Evolutionary conservation across 2,888 invertebrate species (phyloP).

Genomic region (Boloria euphrosyne): DNA sequence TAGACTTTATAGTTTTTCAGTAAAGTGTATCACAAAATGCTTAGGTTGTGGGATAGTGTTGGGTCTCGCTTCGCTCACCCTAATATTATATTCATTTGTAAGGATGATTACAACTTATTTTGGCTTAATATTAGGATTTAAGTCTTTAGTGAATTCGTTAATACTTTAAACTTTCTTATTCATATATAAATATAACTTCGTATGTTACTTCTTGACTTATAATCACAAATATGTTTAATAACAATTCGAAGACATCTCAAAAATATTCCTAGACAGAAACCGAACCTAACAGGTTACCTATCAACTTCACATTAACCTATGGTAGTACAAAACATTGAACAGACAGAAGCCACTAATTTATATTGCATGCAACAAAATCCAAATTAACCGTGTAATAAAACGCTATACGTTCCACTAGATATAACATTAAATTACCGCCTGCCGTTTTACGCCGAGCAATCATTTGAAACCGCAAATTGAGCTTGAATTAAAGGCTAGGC

Average conservation of each 20-base stretch:
- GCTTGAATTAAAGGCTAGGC: conserved; percentile 43
- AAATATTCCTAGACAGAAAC: neutral
- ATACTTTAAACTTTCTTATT: no score
- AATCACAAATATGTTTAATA: no score
- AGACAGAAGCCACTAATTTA: conserved; percentile 24
- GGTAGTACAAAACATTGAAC: conserved; percentile 1
- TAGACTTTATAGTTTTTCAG: no score
- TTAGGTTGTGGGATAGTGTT: no score
- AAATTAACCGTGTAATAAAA: conserved; percentile 31
- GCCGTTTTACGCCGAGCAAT: conserved; percentile 44
- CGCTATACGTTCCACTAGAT: conserved; percentile 30
- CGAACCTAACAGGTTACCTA: neutral
- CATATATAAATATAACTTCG: no score
- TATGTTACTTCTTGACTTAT: no score
- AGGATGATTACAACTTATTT: no score
- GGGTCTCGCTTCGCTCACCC: no score
- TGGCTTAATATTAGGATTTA: no score
- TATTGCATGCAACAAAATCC: conserved; percentile 26
- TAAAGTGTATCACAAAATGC: no score
- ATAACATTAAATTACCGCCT: conserved; percentile 44
- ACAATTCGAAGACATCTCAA: neutral
- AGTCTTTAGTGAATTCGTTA: no score
- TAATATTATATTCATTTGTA: no score
- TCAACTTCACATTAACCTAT: neutral
- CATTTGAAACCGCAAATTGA: conserved; percentile 42